These are phyloP conservation scores for Chelonus formosanus DNA, from an alignment of 2,888 invertebrate species.

Conservation along the genomic window DNA sequence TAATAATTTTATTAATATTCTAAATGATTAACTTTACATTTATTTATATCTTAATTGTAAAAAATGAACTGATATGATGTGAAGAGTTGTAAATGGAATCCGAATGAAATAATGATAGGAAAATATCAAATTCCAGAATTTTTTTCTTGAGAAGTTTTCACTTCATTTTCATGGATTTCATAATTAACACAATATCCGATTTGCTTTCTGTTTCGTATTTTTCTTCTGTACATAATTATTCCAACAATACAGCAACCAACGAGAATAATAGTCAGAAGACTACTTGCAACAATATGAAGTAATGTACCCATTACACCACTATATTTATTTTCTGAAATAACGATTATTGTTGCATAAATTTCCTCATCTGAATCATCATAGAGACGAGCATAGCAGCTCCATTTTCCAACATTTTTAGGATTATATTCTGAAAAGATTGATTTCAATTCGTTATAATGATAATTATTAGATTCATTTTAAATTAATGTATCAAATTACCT, in stretches of 20 bases:
- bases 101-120: too few species aligned
- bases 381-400: conserved; percentile 48
- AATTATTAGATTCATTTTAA: too few species aligned
- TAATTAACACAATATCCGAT: conserved; percentile 31
- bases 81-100: neutral
- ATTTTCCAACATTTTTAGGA: conserved; percentile 44
- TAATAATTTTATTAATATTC: too few species aligned
- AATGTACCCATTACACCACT: neutral
- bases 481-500: conserved; percentile 38
- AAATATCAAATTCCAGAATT: neutral
- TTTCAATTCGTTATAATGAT: too few species aligned
- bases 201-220: conserved; percentile 16
- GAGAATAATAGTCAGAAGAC: conserved; percentile 26
- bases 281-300: conserved; percentile 25
- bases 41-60: too few species aligned
- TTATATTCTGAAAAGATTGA: conserved; percentile 21
- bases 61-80: too few species aligned
- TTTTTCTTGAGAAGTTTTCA: neutral
- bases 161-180: conserved; percentile 2
- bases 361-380: conserved; percentile 27
- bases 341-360: conserved; percentile 30
- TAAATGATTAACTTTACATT: too few species aligned
- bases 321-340: neutral
- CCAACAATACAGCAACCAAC: conserved; percentile 21
- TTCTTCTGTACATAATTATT: conserved; percentile 30